phyloP scores from a whole-genome alignment of 2,888 invertebrate genomes.

The Pseudococcus longispinus region DNA sequence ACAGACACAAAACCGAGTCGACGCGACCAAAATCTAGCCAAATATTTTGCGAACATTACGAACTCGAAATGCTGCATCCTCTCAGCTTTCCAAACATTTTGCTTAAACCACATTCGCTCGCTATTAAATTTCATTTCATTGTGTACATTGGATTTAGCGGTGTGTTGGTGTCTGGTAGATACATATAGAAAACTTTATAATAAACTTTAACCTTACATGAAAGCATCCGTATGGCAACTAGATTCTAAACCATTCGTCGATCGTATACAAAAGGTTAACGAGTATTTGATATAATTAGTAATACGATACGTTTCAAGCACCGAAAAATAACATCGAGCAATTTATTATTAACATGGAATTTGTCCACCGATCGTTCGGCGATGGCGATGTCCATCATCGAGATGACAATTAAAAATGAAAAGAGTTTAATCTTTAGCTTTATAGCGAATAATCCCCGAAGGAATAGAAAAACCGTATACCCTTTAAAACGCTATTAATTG shows the following conservation, averaged over 20 bases:
- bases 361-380: background rate
- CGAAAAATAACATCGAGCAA: background rate
- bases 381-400: background rate
- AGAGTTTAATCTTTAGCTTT: constrained; percentile 1
- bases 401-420: constrained; percentile 44
- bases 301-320: background rate
- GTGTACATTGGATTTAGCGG: background rate
- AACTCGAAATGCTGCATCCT: background rate
- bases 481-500: constrained; percentile 28
- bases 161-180: constrained; percentile 2
- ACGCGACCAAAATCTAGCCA: background rate
- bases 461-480: background rate
- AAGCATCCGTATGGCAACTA: constrained; percentile 4
- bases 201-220: constrained; percentile 27
- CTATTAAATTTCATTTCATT: constrained; percentile 25
- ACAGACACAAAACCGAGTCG: no score
- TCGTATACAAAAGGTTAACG: constrained; percentile 5
- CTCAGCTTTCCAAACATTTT: background rate
- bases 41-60: background rate
- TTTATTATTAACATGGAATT: background rate
- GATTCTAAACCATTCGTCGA: background rate
- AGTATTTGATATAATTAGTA: constrained; percentile 44
- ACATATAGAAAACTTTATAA: constrained; percentile 6
- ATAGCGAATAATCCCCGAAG: background rate
- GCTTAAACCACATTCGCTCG: constrained; percentile 16